phyloP scores from a whole-genome alignment of 2,113 vertebrate genomes.

The Stomatorhinus ivindoensis region DNA sequence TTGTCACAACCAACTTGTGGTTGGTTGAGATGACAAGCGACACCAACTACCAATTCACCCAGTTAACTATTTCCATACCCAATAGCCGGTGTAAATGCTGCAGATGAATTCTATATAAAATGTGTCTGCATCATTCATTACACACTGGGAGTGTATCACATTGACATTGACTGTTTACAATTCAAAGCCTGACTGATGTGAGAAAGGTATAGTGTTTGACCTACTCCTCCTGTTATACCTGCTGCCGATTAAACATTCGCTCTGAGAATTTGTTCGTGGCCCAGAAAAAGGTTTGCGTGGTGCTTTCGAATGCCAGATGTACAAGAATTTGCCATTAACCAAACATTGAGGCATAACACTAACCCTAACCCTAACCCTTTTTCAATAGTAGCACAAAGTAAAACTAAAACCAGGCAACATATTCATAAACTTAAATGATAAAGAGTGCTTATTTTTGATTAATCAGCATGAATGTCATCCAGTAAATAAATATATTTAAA shows the following conservation, averaged over 20 bases:
- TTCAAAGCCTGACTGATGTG: background rate
- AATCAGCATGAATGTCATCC: constrained; percentile 9
- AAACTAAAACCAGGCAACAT: background rate
- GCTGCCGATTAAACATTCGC: constrained; percentile 1
- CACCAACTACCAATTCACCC: background rate
- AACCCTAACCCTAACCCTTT: too few relatives aligned
- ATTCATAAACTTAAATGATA: background rate
- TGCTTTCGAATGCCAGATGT: background rate
- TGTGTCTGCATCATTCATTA: background rate
- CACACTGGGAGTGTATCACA: background rate
- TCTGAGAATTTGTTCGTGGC: constrained; percentile 5
- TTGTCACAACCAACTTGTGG: constrained; percentile 35
- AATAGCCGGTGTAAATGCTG: background rate
- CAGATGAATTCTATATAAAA: background rate
- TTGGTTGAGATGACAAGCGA: background rate
- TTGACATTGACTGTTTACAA: background rate
- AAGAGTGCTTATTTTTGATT: constrained; percentile 11
- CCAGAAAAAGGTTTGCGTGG: background rate
- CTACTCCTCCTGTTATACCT: background rate
- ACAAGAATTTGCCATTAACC: background rate
- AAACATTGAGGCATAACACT: background rate
- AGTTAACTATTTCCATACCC: background rate
- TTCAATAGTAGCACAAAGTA: background rate
- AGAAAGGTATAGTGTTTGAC: background rate
- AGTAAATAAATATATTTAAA: constrained; percentile 13